phyloP scores from a whole-genome alignment of 2,797 vertebrate species.

The Bovichtus variegatus region DNA sequence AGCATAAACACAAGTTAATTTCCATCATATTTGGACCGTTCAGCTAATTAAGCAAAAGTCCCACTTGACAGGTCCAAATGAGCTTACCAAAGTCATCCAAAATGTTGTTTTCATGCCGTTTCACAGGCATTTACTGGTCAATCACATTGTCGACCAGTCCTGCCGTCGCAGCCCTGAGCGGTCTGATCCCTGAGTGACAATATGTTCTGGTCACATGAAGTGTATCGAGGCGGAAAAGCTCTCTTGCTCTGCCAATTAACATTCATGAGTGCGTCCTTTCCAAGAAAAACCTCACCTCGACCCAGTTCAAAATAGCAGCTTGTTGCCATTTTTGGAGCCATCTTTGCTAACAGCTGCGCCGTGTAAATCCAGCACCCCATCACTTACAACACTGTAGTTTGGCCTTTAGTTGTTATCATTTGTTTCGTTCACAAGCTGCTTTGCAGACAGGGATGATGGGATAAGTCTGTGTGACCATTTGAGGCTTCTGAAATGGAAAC shows the following conservation, averaged over 20 bases:
- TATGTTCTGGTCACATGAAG: slow-evolving; percentile 51
- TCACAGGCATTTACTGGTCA: slow-evolving; percentile 49
- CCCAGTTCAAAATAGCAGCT: slow-evolving; percentile 50
- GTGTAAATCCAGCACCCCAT: slow-evolving; percentile 69
- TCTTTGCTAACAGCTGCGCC: slow-evolving; percentile 75
- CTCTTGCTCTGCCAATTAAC: slow-evolving; percentile 47
- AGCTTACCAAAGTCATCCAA: slow-evolving; percentile 47
- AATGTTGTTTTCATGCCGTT: slow-evolving; percentile 52
- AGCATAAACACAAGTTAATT: slow-evolving; percentile 37
- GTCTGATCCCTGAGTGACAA: slow-evolving; percentile 58
- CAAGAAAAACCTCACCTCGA: slow-evolving; percentile 52
- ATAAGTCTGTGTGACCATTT: slow-evolving; percentile 54
- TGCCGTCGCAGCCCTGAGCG: slow-evolving; percentile 35
- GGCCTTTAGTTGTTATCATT: slow-evolving; percentile 64
- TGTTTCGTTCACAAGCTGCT: slow-evolving; percentile 58
- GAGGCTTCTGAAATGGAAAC: slow-evolving; percentile 24
- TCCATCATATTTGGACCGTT: slow-evolving; percentile 48
- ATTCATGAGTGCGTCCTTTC: slow-evolving; percentile 33
- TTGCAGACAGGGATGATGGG: slow-evolving; percentile 43
- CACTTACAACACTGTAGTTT: slow-evolving; percentile 52
- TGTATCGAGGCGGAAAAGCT: slow-evolving; percentile 39
- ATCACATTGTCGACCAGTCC: slow-evolving; percentile 25
- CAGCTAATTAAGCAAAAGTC: slow-evolving; percentile 42
- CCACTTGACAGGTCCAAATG: slow-evolving; percentile 51
- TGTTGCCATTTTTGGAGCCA: slow-evolving; percentile 48